Evolutionary conservation across 2,797 vertebrate species (phyloP), one percentile per base, ranked within the genome.

Genomic region (Acrossocheilus fasciatus): DNA sequence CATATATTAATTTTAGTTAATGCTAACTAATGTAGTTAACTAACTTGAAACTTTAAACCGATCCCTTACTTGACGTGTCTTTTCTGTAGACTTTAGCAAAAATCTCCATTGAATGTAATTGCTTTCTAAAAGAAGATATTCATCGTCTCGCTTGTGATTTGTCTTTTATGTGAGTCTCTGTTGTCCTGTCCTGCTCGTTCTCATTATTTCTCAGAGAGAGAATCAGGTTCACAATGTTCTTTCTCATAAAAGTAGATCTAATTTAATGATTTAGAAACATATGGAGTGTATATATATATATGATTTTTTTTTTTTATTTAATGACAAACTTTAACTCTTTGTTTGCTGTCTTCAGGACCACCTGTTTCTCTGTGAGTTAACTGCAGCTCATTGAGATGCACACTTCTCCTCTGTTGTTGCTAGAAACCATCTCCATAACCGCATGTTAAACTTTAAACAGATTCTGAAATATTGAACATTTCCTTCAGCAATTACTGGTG

Each of bases 401-500:
- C 30, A 45, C 20, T 26, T 72, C 66, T 79, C 15, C 26, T 69
- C 30, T 20, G 36, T 6, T 68, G 45, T 30, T 20, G 34, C 41
- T 34, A 30, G 52, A 62, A 83, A 47, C 26, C 30, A 6, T 75
- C 70, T 83, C 39, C 62, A 66, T 70, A 73, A 59, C 15, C 4
- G 39, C 39, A 26, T 34, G 36, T 66, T 66, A 76, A 66, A 36
- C 43, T 50, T 84, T 47, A 39, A 84, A 47, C 30, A 76, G 43
- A 64, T 75, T 64, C 34, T 76, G 57, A 84, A 75, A 66, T 84
- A 76, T 84, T 76, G 4, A 76, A 74, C 11, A 4, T 76, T 18
- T 45, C 9, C 57, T 76, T 62, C 43, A 0, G 72, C 57, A 75
- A 39, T 82, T 82, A 43, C 81, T 34, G 47, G 15, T 26, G 36